phyloP scores from a whole-genome alignment of 2,888 invertebrate genomes.

The Thecocarcelia acutangulata region DNA sequence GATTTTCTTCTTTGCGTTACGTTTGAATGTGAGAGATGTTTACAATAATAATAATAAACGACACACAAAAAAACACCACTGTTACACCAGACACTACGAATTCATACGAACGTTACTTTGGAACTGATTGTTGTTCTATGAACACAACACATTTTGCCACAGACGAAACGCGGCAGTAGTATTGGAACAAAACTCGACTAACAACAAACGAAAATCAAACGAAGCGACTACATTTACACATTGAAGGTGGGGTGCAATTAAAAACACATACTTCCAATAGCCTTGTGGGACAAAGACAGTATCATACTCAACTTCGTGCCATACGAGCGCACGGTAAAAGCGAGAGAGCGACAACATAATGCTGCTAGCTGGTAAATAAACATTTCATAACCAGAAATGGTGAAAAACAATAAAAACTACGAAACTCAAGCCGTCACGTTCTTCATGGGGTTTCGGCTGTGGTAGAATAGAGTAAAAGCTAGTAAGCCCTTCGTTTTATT shows the following conservation, averaged over 20 bases:
- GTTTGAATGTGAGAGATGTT: constrained; percentile 40
- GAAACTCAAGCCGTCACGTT: neutral
- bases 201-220: constrained; percentile 23
- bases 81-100: constrained; percentile 74
- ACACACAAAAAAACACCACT: constrained; percentile 66
- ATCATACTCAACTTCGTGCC: neutral
- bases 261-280: constrained; percentile 1
- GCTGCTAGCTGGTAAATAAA: constrained; percentile 11
- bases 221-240: neutral
- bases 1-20: constrained; percentile 37
- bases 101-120: constrained; percentile 81
- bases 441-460: neutral
- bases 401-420: constrained; percentile 30
- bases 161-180: constrained; percentile 53
- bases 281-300: neutral
- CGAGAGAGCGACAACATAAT: constrained; percentile 3
- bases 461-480: constrained; percentile 7
- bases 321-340: neutral
- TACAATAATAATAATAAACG: constrained; percentile 52
- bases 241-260: constrained; percentile 42
- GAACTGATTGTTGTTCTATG: constrained; percentile 77
- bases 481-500: constrained; percentile 42
- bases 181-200: constrained; percentile 37
- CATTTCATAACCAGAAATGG: constrained; percentile 47
- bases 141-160: constrained; percentile 74